phyloP scores from a whole-genome alignment of 1,140 invertebrate species.

The Tetranychus cinnabarinus region DNA sequence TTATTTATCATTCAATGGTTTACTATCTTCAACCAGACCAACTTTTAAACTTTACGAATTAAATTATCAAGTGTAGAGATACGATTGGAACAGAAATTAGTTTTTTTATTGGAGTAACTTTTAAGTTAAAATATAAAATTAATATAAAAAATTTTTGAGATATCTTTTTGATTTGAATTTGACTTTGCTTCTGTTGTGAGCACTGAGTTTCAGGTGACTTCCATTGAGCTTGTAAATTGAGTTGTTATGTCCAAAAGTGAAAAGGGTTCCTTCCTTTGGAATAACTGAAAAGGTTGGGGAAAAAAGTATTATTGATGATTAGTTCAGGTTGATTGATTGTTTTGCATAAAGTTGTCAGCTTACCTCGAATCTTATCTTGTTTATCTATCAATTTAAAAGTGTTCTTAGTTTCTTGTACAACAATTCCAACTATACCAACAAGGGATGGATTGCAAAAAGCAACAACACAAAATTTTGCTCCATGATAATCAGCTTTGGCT shows the following conservation, averaged over 20 bases:
- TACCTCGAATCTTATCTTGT: conserved; percentile 38
- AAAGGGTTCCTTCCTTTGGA: conserved; percentile 38
- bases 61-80: too few species aligned
- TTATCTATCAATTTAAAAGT: conserved; percentile 40
- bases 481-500: conserved; percentile 57
- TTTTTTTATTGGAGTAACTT: too few species aligned
- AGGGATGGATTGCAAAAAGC: conserved; percentile 39
- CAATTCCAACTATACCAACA: conserved; percentile 37
- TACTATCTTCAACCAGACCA: too few species aligned
- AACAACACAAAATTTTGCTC: conserved; percentile 34
- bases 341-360: conserved; percentile 15
- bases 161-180: conserved; percentile 33
- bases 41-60: too few species aligned
- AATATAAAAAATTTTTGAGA: too few species aligned
- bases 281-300: conserved; percentile 27
- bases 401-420: conserved; percentile 52
- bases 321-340: neutral
- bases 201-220: conserved; percentile 34
- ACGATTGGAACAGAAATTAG: too few species aligned
- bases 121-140: too few species aligned
- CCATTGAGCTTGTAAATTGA: conserved; percentile 37
- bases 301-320: conserved; percentile 2
- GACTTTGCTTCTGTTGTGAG: conserved; percentile 39
- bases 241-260: conserved; percentile 31
- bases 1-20: too few species aligned